phyloP scores from a whole-genome alignment of 1,140 invertebrate genomes.

The Dysdera silvatica region DNA sequence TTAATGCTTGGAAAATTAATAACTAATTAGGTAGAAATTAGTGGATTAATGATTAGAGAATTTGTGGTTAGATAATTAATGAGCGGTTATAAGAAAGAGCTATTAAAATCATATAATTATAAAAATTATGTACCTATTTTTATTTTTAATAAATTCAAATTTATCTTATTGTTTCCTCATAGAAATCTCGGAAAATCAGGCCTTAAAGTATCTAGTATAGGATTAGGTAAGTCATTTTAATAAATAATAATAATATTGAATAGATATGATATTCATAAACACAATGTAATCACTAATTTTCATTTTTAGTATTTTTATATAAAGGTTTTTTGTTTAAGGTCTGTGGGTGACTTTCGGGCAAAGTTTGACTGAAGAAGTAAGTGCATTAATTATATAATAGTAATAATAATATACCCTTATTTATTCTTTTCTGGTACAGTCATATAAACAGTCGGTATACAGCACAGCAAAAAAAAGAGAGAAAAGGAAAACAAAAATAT shows the following conservation, averaged over 20 bases:
- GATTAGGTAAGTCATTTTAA: constrained; percentile 13
- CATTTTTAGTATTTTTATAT: background rate
- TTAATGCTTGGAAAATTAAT: no score
- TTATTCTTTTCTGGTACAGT: no score
- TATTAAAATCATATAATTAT: no score
- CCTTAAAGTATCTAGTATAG: constrained; percentile 22
- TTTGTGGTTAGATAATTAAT: no score
- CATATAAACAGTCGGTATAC: no score
- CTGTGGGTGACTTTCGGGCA: constrained; percentile 82
- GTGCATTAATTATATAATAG: constrained; percentile 5
- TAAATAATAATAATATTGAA: background rate
- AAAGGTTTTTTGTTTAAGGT: constrained; percentile 52
- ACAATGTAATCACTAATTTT: background rate
- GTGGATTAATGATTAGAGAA: background rate
- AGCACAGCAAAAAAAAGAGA: no score
- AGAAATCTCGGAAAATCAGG: constrained; percentile 26
- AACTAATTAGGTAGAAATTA: background rate
- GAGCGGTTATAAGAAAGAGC: no score
- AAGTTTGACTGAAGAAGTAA: constrained; percentile 64
- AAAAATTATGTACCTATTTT: no score
- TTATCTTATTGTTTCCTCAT: background rate
- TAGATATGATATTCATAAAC: background rate
- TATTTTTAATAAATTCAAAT: no score
- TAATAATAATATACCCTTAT: no score
- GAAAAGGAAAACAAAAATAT: no score